A percentile compares a stretch with the other conserved stretches of the same genome.
These are phyloP conservation scores for Asteroscopus sphinx DNA, from an alignment of 2,888 invertebrate species.

Conservation along the genomic window DNA sequence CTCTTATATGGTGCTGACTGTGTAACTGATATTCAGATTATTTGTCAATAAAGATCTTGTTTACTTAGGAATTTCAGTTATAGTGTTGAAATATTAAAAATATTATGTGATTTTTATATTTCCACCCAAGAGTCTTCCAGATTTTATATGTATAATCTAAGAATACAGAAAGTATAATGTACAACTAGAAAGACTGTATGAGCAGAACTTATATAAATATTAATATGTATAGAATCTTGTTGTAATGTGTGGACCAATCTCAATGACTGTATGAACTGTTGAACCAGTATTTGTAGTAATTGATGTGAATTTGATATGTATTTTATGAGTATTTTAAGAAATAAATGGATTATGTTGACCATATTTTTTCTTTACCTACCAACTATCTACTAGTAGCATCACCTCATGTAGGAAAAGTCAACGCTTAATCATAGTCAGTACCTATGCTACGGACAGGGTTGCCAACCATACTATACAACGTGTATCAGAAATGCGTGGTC, in stretches of 20 bases:
- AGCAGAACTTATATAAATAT: slow-evolving; percentile 7
- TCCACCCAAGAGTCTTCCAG: slow-evolving; percentile 35
- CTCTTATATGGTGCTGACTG: slow-evolving; percentile 22
- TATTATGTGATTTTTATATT: slow-evolving; percentile 8
- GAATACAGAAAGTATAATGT: too few relatives aligned
- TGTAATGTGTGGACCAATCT: slow-evolving; percentile 36
- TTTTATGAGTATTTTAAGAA: slow-evolving; percentile 31
- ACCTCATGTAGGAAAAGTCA: too few relatives aligned
- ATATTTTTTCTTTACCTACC: too few relatives aligned
- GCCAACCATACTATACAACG: too few relatives aligned
- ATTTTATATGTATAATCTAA: too few relatives aligned
- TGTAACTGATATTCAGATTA: slow-evolving; percentile 53
- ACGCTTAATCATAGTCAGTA: too few relatives aligned
- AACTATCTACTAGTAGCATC: too few relatives aligned
- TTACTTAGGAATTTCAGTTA: slow-evolving; percentile 8
- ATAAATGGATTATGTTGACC: slow-evolving; percentile 25
- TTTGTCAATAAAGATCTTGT: slow-evolving; percentile 17
- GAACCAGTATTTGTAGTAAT: slow-evolving; percentile 50
- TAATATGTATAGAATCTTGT: slow-evolving; percentile 1
- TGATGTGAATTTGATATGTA: slow-evolving; percentile 35
- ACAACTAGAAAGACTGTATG: slow-evolving; percentile 37
- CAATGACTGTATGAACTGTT: slow-evolving; percentile 33
- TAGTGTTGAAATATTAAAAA: slow-evolving; percentile 26
- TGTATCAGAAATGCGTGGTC: too few relatives aligned
- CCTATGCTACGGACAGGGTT: too few relatives aligned